Conservation (phyloP, 2,113 vertebrate genomes). For the Oreamnos americanus region DNA sequence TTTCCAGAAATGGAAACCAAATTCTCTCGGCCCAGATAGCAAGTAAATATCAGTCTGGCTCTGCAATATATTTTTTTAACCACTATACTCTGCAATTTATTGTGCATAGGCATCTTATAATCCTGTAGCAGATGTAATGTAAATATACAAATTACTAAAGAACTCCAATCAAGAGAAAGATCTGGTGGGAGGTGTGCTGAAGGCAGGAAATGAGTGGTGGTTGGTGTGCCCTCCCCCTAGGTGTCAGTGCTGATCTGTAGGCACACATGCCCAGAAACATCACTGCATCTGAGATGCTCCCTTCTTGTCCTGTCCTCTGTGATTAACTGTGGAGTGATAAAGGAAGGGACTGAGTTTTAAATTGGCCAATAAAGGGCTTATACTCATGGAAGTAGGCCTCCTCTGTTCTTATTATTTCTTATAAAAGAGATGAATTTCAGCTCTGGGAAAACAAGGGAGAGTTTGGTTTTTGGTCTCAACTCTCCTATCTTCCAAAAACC, state of each 20-base stretch:
- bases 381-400: background rate
- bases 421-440: slow-evolving; percentile 25
- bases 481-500: background rate
- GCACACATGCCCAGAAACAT: background rate
- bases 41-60: slow-evolving; percentile 1
- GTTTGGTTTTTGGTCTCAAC: background rate
- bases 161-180: slow-evolving; percentile 17
- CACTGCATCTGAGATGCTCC: background rate
- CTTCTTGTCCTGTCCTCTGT: background rate
- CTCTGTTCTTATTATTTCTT: slow-evolving; percentile 15
- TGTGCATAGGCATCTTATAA: background rate
- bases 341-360: background rate
- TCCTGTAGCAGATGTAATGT: background rate
- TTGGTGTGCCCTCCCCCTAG: background rate
- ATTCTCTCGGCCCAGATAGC: background rate
- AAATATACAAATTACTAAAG: background rate
- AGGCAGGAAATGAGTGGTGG: background rate
- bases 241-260: background rate
- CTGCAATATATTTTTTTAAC: background rate
- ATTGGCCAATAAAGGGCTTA: background rate
- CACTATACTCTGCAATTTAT: background rate
- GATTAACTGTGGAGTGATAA: background rate
- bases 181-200: background rate
- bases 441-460: background rate
- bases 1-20: slow-evolving; percentile 29